phyloP scores from a whole-genome alignment of 2,888 invertebrate genomes.

The Caenorhabditis sp. region DNA sequence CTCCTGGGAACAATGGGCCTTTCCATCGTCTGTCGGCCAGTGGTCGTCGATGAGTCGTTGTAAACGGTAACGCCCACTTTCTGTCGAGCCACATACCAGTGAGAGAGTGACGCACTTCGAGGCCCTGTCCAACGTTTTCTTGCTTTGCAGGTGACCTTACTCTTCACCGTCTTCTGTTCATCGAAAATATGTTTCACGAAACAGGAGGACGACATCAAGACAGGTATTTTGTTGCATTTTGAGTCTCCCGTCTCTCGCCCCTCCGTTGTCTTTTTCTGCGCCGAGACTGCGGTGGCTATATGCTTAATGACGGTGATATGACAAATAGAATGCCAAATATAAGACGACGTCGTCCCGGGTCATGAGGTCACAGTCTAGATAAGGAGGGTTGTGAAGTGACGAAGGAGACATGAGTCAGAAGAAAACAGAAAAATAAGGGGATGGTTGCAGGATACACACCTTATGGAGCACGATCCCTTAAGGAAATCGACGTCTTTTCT shows the following conservation, averaged over 20 bases:
- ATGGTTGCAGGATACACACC: conserved; percentile 72
- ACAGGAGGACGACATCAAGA: conserved; percentile 77
- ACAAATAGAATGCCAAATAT: conserved; percentile 23
- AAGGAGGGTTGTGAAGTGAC: conserved; percentile 1
- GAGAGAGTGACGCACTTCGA: conserved; percentile 26
- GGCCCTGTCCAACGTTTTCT: not conserved
- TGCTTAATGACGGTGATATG: conserved; percentile 36
- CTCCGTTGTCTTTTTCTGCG: not conserved
- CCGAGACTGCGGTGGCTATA: conserved; percentile 5
- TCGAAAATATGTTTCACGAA: conserved; percentile 73
- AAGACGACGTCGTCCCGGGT: conserved; percentile 23
- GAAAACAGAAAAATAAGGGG: not conserved
- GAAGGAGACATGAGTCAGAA: conserved; percentile 9
- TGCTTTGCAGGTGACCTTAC: conserved; percentile 68
- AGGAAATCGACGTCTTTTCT: conserved; percentile 68
- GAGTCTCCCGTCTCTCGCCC: not conserved
- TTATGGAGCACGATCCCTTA: conserved; percentile 68
- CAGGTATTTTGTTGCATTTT: conserved; percentile 53
- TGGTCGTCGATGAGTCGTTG: too few relatives aligned
- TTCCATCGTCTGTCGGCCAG: too few relatives aligned
- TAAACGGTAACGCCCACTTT: too few relatives aligned
- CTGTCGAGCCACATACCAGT: conserved; percentile 19
- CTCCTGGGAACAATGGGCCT: too few relatives aligned
- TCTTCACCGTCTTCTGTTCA: conserved; percentile 71
- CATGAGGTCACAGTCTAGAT: conserved; percentile 47